Conservation (phyloP, 2,888 invertebrate genomes). For the Parthenolecanium corni region DNA sequence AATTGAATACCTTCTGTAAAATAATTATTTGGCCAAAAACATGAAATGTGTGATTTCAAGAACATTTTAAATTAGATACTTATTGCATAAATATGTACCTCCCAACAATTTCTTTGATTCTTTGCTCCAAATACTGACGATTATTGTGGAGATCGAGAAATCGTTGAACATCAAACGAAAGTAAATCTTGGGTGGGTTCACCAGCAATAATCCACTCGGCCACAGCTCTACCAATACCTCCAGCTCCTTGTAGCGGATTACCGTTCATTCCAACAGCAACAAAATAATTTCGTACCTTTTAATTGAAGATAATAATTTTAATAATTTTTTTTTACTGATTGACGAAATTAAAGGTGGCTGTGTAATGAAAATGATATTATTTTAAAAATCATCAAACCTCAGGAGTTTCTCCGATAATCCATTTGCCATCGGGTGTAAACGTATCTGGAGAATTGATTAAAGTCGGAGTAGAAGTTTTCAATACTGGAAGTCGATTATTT, state of each 20-base stretch:
- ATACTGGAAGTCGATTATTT: constrained; percentile 45
- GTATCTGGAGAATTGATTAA: constrained; percentile 55
- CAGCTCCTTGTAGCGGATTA: constrained; percentile 55
- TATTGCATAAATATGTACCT: constrained; percentile 36
- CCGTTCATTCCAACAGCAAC: constrained; percentile 64
- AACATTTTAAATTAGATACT: background rate
- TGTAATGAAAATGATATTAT: background rate
- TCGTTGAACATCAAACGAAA: constrained; percentile 52
- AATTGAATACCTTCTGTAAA: constrained; percentile 45
- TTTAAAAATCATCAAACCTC: constrained; percentile 40
- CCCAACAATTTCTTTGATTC: constrained; percentile 54
- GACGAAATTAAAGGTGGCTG: background rate
- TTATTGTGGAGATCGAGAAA: constrained; percentile 57
- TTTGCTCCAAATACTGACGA: constrained; percentile 47
- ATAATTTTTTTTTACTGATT: background rate
- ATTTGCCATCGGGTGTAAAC: constrained; percentile 58
- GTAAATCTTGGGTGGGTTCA: constrained; percentile 48
- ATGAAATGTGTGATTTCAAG: too few relatives aligned
- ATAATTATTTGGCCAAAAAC: too few relatives aligned
- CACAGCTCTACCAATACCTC: constrained; percentile 55
- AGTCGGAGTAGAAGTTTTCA: constrained; percentile 44
- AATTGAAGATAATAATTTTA: background rate
- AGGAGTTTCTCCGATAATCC: constrained; percentile 55
- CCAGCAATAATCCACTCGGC: constrained; percentile 59
- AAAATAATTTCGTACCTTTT: constrained; percentile 55